phyloP scores from a whole-genome alignment of 1,140 invertebrate species.

The Phortica variegata region DNA sequence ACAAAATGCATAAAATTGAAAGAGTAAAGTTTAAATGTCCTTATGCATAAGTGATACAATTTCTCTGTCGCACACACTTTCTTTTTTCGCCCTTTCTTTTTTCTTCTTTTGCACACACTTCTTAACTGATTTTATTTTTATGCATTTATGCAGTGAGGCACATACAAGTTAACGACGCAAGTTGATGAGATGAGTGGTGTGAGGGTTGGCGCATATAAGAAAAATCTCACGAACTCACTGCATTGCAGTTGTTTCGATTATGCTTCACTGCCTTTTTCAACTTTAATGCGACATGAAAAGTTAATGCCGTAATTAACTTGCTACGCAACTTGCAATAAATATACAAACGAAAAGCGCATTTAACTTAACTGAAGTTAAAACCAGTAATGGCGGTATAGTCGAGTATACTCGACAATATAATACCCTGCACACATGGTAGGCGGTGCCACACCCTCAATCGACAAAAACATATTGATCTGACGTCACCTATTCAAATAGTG shows the following conservation, averaged over 20 bases:
- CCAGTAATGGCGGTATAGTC: too few relatives aligned
- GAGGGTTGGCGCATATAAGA: slow-evolving; percentile 22
- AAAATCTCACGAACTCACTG: slow-evolving; percentile 45
- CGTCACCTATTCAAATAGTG: too few relatives aligned
- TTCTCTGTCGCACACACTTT: slow-evolving; percentile 12
- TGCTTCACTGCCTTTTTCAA: slow-evolving; percentile 5
- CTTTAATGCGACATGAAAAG: slow-evolving; percentile 41
- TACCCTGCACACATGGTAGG: too few relatives aligned
- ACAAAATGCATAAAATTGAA: too few relatives aligned
- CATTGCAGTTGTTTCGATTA: slow-evolving; percentile 46
- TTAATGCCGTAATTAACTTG: slow-evolving; percentile 50
- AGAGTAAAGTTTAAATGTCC: slow-evolving; percentile 51
- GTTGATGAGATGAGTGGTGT: background rate
- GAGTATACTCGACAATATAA: too few relatives aligned
- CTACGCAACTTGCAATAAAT: too few relatives aligned
- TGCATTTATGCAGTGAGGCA: too few relatives aligned
- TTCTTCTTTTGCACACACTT: background rate
- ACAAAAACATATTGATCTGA: too few relatives aligned
- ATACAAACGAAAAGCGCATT: too few relatives aligned
- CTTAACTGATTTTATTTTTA: too few relatives aligned
- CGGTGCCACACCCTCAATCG: too few relatives aligned
- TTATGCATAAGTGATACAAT: slow-evolving; percentile 48
- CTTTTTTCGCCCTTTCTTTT: slow-evolving; percentile 14
- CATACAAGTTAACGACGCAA: background rate
- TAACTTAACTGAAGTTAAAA: too few relatives aligned